Evolutionary conservation across 2,113 vertebrate species (phyloP).

Genomic region (Pituophis catenifer): DNA sequence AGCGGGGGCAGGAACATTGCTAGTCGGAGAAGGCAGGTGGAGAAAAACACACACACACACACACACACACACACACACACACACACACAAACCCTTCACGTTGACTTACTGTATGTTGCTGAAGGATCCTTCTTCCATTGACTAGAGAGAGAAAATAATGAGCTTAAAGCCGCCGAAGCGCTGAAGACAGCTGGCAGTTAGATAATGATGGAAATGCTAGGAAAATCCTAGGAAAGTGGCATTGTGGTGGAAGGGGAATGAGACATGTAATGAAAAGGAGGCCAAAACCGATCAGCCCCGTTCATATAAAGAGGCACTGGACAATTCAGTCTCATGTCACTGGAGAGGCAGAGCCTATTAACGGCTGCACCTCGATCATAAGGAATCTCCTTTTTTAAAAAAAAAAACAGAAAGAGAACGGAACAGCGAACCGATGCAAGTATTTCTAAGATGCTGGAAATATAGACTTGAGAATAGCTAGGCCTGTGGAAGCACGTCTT

Average conservation of each 20-base stretch:
- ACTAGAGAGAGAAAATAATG: constrained; percentile 74
- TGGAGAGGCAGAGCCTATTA: constrained; percentile 54
- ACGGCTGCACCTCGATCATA: constrained; percentile 59
- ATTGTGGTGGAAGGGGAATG: constrained; percentile 62
- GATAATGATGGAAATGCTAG: constrained; percentile 72
- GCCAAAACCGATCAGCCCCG: constrained; percentile 57
- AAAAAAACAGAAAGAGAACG: constrained; percentile 53
- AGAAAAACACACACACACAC: constrained; percentile 58
- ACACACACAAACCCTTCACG: constrained; percentile 41
- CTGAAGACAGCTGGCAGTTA: constrained; percentile 76
- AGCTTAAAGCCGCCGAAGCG: constrained; percentile 73
- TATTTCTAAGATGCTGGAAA: constrained; percentile 46
- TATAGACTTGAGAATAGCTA: constrained; percentile 28
- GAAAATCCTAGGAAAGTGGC: constrained; percentile 56
- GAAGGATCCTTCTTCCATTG: constrained; percentile 64
- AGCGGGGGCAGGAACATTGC: constrained; percentile 40
- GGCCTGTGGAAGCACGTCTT: not conserved
- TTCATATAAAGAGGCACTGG: constrained; percentile 63
- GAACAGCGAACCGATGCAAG: constrained; percentile 60
- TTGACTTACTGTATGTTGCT: constrained; percentile 63
- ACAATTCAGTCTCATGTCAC: constrained; percentile 52
- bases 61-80: constrained; percentile 48
- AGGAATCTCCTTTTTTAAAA: constrained; percentile 38
- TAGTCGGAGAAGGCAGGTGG: constrained; percentile 64
- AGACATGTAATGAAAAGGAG: constrained; percentile 65